Base-by-base conservation (phyloP, 2,113 vertebrate genomes). In the Macaca mulatta region DNA sequence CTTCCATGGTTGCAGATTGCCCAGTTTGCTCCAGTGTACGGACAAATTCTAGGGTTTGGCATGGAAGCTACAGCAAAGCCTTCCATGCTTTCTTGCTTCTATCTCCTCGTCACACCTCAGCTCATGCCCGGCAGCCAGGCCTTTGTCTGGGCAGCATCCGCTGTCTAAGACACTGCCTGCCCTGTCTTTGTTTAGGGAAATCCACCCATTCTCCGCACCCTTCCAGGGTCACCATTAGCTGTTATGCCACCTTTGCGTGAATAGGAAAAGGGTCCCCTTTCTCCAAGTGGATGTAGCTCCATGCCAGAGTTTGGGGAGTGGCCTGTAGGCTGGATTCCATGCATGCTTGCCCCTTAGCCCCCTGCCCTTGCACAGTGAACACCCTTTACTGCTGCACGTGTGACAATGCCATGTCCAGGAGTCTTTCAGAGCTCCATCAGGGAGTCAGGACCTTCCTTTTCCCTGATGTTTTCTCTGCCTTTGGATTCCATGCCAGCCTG, bases 41-140 rank as follows among this genome's bases (percentile, higher is more conserved):
- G 17, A 61, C 79, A 85, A 4, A 70, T 14, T 50, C 91, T 25
- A 23, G 40, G 40, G 16, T 22, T 27, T 87, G 88, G 45, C 11
- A 5, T 2, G 0, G n/a, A 79, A 84, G 69, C 16, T 30, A 57
- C 32, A 2, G 38, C 8, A 75, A 17, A 5, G 27, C 23, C 48
- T 61, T 18, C 38, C 67, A 17, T 0, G 22, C 85, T 6, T 20
- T 35, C 50, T 14, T 48, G 67, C 69, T 48, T 74, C 78, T 2
- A 2, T 45, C 57, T 70, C 23, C 45, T 74, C 22, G 0, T n/a
- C 64, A 2, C 0, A 0, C 10, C 32, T 75, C 43, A 8, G 57
- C 77, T 48, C 27, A 2, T 1, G 3, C 20, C 32, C 52, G 13
- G n/a, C 22, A 10, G 14, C 59, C 22, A 1, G 25, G 59, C 40